Evolutionary conservation across 2,113 vertebrate genomes (phyloP).

Genomic region (Microcebus ravelobensis): DNA sequence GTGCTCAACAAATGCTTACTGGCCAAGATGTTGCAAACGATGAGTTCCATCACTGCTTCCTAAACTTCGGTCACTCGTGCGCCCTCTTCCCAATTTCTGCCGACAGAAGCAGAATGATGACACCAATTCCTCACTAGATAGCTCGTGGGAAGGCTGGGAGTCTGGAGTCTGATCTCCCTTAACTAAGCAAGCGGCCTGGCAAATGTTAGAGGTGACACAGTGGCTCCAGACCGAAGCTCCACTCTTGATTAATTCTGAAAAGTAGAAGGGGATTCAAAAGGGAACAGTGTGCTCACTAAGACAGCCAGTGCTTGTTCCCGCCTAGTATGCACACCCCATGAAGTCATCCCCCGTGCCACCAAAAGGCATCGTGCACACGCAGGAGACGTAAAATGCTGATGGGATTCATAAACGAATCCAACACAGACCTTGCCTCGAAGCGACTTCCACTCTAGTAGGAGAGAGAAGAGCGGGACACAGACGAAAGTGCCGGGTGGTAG

Average conservation of each 20-base stretch:
- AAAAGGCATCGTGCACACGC: fast-evolving
- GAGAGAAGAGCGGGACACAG: background rate
- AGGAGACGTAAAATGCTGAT: background rate
- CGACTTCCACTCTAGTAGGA: background rate
- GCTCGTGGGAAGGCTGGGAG: background rate
- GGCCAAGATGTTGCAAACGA: background rate
- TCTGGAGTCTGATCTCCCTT: background rate
- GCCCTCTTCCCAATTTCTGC: background rate
- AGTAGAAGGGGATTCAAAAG: background rate
- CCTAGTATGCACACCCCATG: background rate
- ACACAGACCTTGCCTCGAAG: background rate
- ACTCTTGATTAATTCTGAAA: background rate
- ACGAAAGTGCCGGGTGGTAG: background rate
- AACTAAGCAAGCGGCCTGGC: background rate
- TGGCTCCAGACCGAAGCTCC: background rate
- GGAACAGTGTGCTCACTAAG: background rate
- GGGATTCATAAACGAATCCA: background rate
- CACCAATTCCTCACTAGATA: background rate
- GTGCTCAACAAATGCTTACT: background rate
- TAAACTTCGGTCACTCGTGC: background rate
- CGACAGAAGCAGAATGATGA: background rate
- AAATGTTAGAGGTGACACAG: background rate
- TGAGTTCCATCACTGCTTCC: background rate
- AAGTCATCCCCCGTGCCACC: background rate
- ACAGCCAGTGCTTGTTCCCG: background rate